Evolutionary conservation across 2,888 invertebrate genomes (phyloP).

Genomic region (Drosophila tanythrix): DNA sequence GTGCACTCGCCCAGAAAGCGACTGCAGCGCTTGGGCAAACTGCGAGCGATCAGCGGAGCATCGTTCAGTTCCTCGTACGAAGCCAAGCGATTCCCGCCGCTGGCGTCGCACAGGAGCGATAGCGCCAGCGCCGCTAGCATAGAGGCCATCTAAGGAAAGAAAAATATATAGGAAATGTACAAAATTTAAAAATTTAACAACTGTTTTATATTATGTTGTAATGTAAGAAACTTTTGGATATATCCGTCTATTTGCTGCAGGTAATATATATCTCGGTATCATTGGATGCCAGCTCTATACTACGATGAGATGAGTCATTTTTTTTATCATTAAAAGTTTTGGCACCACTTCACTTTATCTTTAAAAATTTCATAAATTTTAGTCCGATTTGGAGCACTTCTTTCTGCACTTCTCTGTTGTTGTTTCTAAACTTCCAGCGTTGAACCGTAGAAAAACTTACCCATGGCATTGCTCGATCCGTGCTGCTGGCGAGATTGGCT

Average conservation of each 20-base stretch:
- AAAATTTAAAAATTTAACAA: background rate
- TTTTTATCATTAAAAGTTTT: background rate
- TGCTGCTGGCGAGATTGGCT: slow-evolving; percentile 48
- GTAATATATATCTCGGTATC: background rate
- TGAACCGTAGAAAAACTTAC: slow-evolving; percentile 49
- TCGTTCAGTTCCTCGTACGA: slow-evolving; percentile 49
- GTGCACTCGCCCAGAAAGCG: slow-evolving; percentile 40
- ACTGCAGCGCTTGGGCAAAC: slow-evolving; percentile 46
- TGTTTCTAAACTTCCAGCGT: background rate
- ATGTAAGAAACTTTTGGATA: background rate
- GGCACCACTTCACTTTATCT: background rate
- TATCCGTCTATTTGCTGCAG: background rate
- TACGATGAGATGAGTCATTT: background rate
- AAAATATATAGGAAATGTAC: background rate
- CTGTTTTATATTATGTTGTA: background rate
- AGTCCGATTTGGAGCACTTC: background rate
- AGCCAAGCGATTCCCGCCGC: slow-evolving; percentile 38
- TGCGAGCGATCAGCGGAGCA: slow-evolving; percentile 16
- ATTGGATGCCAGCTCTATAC: background rate
- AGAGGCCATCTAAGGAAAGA: slow-evolving; percentile 46
- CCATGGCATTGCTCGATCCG: slow-evolving; percentile 69
- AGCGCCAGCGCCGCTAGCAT: slow-evolving; percentile 64
- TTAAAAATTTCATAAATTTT: background rate
- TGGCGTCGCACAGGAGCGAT: slow-evolving; percentile 49
- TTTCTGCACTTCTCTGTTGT: background rate